These are phyloP conservation scores for Lasioglossum villosulum DNA, from an alignment of 2,888 invertebrate genomes.

Conservation along the genomic window DNA sequence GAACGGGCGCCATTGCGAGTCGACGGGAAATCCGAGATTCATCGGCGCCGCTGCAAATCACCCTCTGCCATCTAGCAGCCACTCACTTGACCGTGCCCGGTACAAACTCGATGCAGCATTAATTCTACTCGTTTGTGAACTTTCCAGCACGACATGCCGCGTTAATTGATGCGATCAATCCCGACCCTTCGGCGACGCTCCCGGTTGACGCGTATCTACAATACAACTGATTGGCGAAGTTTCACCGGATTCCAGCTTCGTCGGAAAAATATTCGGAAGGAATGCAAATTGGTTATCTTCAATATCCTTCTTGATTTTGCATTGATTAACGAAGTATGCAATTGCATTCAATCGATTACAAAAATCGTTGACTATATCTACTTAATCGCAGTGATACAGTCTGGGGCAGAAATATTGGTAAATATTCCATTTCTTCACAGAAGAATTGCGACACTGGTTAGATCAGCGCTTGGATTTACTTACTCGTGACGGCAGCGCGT, in stretches of 20 bases:
- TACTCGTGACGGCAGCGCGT: no score
- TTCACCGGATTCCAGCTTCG: background rate
- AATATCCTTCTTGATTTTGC: background rate
- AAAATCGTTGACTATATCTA: no score
- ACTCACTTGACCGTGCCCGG: constrained; percentile 13
- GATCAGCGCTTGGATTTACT: no score
- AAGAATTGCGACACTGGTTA: no score
- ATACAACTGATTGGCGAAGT: constrained; percentile 49
- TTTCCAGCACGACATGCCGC: constrained; percentile 48
- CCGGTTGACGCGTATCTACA: constrained; percentile 18
- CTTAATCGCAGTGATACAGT: no score
- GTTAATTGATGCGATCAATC: constrained; percentile 71
- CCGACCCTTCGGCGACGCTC: constrained; percentile 37
- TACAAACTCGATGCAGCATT: constrained; percentile 61
- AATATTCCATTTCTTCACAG: no score
- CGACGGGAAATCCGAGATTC: constrained; percentile 43
- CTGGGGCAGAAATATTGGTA: no score
- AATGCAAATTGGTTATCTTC: background rate
- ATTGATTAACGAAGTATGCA: no score
- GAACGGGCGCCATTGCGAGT: background rate
- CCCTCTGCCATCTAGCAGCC: background rate
- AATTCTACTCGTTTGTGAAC: constrained; percentile 71
- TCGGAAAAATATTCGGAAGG: background rate
- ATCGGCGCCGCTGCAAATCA: constrained; percentile 52
- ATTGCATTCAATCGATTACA: no score